Base-by-base conservation (phyloP, 1,140 invertebrate genomes). In the Cheumatopsyche charites region DNA sequence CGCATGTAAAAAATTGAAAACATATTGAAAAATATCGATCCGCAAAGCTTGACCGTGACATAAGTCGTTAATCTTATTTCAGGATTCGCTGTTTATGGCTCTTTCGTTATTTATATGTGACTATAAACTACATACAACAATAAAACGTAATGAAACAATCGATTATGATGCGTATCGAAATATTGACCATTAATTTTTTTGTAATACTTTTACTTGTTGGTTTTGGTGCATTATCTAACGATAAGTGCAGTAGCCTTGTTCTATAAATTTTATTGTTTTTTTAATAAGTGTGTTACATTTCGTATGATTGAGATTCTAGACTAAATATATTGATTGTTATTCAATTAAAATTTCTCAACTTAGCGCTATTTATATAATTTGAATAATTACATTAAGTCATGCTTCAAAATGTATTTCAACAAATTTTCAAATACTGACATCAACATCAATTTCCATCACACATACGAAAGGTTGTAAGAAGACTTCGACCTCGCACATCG, bases 381-480 rank as follows among this genome's bases (percentile, higher is more conserved):
- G n/a, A n/a, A n/a, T n/a, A n/a, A n/a, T n/a, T n/a, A n/a, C n/a
- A n/a, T n/a, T n/a, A n/a, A n/a, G n/a, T n/a, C n/a, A n/a, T n/a
- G n/a, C n/a, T n/a, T n/a, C n/a, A n/a, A n/a, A n/a, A n/a, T n/a
- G n/a, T n/a, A n/a, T n/a, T n/a, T n/a, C n/a, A n/a, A n/a, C n/a
- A n/a, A n/a, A n/a, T n/a, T n/a, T n/a, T n/a, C n/a, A n/a, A n/a
- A n/a, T n/a, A n/a, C 65, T 67, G 17, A 21, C 12, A 49, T 49
- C 23, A 41, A 49, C 65, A 67, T 49, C 65, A 47, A 67, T 45
- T 12, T 43, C 25, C 36, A 26, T 41, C 12, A 65, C 19, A 67
- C 21, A 41, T 67, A n/a, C n/a, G 65, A 67, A 67, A 67, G 65
- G 65, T 63, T 12, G 36, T 63, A 15, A 52, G 45, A 67, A 42